Base-by-base conservation (phyloP, 2,888 invertebrate genomes). In the Zeuzera pyrina region DNA sequence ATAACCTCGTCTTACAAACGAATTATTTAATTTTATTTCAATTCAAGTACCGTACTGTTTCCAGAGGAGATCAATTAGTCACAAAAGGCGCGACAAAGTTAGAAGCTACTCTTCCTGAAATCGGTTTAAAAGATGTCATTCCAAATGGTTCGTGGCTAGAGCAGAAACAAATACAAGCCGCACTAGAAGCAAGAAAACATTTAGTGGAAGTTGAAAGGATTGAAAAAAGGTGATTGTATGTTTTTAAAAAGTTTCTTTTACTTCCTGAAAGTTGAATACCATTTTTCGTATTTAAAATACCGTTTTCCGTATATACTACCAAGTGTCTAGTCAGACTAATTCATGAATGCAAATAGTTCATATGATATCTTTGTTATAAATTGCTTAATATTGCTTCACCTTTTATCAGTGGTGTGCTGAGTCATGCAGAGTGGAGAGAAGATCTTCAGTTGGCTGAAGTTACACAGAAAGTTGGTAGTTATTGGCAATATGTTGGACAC, bases 111-210 rank as follows among this genome's bases (percentile, higher is more conserved):
- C 51, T 88, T 14, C 88, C 88, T 1, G 83, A 74, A 43, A 49
- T 68, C 23, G 88, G 87, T 1, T 49, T 68, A 14, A 88, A 88
- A 50, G 81, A 86, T 43, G 81, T 85, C 3, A 48, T 65, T 10
- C 86, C 88, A 1, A 81, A 72, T 49, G 77, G 84, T 5, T 83
- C 86, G 1, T 87, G 87, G 87, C 53, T 88, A 7, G 86, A 88
- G 44, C 70, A 83, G 38, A 86, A 87, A 58, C 87, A 87, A 48
- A 71, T 87, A 34, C 85, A 88, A 47, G 76, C 83, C 22, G 78
- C 85, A 6, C 52, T 88, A 22, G 84, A 84, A 36, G 77, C 78
- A 5, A 70, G 85, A 16, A 86, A 84, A 49, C 66, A 73, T 22
- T 52, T 88, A 12, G 55, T 88, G 27, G 81, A 73, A 47, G 73